Base-by-base conservation (phyloP, 2,113 vertebrate genomes). In the Cryptotis parvus region DNA sequence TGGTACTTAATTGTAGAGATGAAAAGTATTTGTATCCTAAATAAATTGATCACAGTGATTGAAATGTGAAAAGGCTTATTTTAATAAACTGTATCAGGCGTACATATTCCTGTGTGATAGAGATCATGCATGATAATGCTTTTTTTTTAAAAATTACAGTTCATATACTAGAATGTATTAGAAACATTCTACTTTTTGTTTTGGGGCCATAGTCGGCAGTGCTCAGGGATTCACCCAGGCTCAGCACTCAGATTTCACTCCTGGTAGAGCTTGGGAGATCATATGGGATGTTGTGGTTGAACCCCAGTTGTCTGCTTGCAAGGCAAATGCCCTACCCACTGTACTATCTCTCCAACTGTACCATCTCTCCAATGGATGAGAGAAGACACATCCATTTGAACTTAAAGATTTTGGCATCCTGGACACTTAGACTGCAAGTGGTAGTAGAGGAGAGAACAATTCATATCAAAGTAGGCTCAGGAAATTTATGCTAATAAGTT, bases 51-150 rank as follows among this genome's bases (percentile, higher is more conserved):
- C 37, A 27, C 2, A 3, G 61, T 52, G 39, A 69, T 73, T 79
- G 33, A 91, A 85, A 93, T 49, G 65, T 10, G 81, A 78, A 84
- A 87, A 65, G 55, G 6, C 80, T 69, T 68, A 74, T 61, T 94
- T 78, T 68, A 69, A 69, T 41, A 12, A 37, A 63, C 31, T 74
- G 68, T 9, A 16, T 82, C 31, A 89, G 16, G 79, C n/a, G 65
- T 41, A 79, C 22, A 4, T 70, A 84, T 70, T 72, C 10, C 63
- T 27, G 11, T 52, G 39, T 90, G 41, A 11, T 24, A 41, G 49
- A 65, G 39, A 16, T 45, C 27, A 52, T 37, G 7, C 35, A 70
- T 75, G 39, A 39, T 33, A 79, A 31, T 33, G 10, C 16, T 27
- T 18, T 29, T 83, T 31, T 27, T 18, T 29, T 83, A 24, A 52